Evolutionary conservation across 2,113 vertebrate genomes (phyloP), one percentile per base, ranked within the genome.

Genomic region (Rhynchopsitta pachyrhyncha): DNA sequence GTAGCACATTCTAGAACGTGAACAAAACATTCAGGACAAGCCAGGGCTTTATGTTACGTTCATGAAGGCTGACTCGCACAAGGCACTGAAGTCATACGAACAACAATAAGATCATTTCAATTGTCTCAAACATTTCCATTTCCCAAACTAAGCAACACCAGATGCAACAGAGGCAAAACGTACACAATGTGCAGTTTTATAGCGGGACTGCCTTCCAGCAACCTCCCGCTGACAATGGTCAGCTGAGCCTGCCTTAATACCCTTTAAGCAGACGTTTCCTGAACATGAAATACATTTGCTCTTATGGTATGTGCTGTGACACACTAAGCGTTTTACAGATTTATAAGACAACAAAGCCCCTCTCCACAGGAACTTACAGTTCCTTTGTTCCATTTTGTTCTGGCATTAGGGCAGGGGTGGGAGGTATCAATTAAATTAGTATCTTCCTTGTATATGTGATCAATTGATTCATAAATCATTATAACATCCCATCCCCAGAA

Each of bases 71-170:
- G 68, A 69, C 63, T 91, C 47, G 49, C 46, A 77, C 29, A 80
- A 87, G 49, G 63, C 67, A 28, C 67, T 53, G 17, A n/a, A 78
- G 71, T 42, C 53, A 59, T 18, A 79, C 41, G 29, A 90, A 67
- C 64, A 94, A 94, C 90, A 94, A 73, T 90, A 96, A 82, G 71
- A 83, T 83, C 53, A 47, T 90, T 93, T 70, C 88, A 93, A 78
- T 92, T 80, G 85, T 90, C 82, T 86, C 79, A 67, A 74, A 78
- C 31, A 33, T 46, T 92, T 88, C 91, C 75, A 93, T 70, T 76
- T 95, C 86, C 80, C 88, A 73, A 76, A 64, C 55, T 78, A 83
- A 96, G 93, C 76, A 92, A 66, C 77, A 64, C 82, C 93, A 96
- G 92, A 93, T 79, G 76, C 62, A 86, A 77, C 66, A 74, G 73